Evolutionary conservation across 2,797 vertebrate species (phyloP).

Genomic region (Peromyscus eremicus): DNA sequence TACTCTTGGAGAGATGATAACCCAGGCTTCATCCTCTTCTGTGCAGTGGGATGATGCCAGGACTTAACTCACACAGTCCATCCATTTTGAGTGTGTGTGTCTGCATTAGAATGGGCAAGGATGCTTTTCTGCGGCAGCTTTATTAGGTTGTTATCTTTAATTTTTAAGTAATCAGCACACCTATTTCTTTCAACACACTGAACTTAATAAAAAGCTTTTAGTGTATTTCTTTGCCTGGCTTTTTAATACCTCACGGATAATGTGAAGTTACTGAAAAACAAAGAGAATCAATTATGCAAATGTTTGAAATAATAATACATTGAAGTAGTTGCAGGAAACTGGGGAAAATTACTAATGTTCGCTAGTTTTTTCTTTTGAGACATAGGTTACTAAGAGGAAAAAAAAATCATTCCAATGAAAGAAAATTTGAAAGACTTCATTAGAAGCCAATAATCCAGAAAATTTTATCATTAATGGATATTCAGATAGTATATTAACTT

Average conservation of each 20-base stretch:
- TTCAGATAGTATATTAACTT: constrained; percentile 52
- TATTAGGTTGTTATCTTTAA: constrained; percentile 53
- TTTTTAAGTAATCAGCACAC: constrained; percentile 52
- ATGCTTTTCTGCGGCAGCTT: constrained; percentile 10
- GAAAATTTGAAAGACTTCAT: constrained; percentile 42
- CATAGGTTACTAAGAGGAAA: constrained; percentile 39
- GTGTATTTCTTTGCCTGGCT: constrained; percentile 58
- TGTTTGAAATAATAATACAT: constrained; percentile 58
- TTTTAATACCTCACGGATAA: constrained; percentile 69
- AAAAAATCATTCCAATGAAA: constrained; percentile 55
- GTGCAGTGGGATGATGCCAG: neutral
- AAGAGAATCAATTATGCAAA: constrained; percentile 71
- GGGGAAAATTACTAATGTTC: constrained; percentile 45
- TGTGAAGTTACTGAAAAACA: constrained; percentile 65
- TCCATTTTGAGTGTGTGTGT: neutral
- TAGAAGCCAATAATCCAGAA: constrained; percentile 52
- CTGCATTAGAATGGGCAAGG: neutral
- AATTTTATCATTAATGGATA: constrained; percentile 61
- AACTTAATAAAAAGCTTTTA: constrained; percentile 70
- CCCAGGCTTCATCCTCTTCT: neutral
- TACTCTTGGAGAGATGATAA: neutral
- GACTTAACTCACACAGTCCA: neutral
- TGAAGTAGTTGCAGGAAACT: constrained; percentile 57
- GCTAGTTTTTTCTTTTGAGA: neutral
- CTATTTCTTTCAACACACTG: constrained; percentile 63